Conservation (phyloP, 2,888 invertebrate genomes). For the Blastobasis adustella region DNA sequence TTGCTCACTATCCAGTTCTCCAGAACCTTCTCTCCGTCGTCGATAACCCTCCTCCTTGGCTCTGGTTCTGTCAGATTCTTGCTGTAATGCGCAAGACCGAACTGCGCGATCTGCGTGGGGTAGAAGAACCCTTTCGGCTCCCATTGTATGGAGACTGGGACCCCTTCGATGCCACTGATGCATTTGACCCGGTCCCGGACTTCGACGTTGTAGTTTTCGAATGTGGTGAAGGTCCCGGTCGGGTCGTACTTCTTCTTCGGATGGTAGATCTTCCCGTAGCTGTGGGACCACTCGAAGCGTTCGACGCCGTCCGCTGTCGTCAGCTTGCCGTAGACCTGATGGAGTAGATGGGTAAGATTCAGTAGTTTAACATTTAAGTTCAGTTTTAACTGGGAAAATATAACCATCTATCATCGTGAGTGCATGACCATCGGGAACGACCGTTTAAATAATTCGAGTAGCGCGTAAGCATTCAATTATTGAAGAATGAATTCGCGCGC, state of each 20-base stretch:
- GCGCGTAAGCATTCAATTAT: too few relatives aligned
- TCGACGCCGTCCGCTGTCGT: constrained; percentile 82
- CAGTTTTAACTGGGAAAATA: too few relatives aligned
- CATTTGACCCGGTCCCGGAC: constrained; percentile 96
- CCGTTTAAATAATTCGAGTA: too few relatives aligned
- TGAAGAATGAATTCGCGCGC: too few relatives aligned
- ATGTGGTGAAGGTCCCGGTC: constrained; percentile 94
- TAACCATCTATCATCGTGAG: too few relatives aligned
- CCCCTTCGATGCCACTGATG: constrained; percentile 94
- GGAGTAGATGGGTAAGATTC: neutral
- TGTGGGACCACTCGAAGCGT: constrained; percentile 95
- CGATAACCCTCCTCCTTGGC: constrained; percentile 80
- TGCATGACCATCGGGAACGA: too few relatives aligned
- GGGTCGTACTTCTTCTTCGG: constrained; percentile 93
- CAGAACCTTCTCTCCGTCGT: constrained; percentile 82
- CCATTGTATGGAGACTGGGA: constrained; percentile 98
- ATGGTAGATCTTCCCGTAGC: constrained; percentile 92
- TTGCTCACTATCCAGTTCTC: constrained; percentile 85
- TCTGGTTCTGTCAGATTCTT: constrained; percentile 92
- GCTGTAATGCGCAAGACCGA: constrained; percentile 97
- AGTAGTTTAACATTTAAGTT: too few relatives aligned
- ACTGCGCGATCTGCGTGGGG: constrained; percentile 99
- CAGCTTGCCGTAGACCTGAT: constrained; percentile 89
- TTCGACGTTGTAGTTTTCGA: constrained; percentile 98
- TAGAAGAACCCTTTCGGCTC: constrained; percentile 96